Evolutionary conservation across 2,797 vertebrate genomes (phyloP).

Genomic region (Pachyuromys duprasi): DNA sequence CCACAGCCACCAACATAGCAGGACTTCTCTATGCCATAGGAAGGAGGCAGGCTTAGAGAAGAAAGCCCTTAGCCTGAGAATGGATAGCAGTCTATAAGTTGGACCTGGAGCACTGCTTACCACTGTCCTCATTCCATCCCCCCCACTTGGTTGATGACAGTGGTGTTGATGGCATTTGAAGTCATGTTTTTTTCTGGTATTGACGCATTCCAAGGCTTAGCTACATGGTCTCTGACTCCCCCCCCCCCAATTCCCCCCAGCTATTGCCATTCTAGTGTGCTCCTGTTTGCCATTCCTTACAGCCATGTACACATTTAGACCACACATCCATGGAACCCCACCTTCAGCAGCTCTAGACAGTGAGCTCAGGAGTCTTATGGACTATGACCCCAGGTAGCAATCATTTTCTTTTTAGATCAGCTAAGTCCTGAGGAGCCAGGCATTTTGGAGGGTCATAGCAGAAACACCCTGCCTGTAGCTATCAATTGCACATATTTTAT

Average conservation of each 20-base stretch:
- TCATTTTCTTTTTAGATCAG: not conserved
- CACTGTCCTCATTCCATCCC: fast-evolving
- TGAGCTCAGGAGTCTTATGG: not conserved
- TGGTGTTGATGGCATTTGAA: fast-evolving
- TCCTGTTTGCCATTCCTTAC: fast-evolving
- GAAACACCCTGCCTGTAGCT: not conserved
- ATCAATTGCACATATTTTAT: not conserved
- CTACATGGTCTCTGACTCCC: fast-evolving
- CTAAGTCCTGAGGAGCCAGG: not conserved
- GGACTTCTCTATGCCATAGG: not conserved
- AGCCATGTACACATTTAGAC: fast-evolving
- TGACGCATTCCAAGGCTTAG: not conserved
- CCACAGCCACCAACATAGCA: not conserved
- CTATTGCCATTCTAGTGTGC: not conserved
- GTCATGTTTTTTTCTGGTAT: fast-evolving
- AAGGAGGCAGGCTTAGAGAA: not conserved
- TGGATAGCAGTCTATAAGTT: not conserved
- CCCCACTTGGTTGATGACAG: not conserved
- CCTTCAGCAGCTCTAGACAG: not conserved
- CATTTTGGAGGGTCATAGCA: not conserved
- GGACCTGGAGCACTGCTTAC: not conserved
- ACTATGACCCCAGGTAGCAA: not conserved
- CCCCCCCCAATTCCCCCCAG: no score
- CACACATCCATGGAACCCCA: fast-evolving
- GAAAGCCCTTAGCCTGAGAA: no score